Percentiles rank a stretch among this genome's conserved stretches.
Evolutionary conservation across 2,888 invertebrate species (phyloP).

Genomic region (Onchidella celtica): DNA sequence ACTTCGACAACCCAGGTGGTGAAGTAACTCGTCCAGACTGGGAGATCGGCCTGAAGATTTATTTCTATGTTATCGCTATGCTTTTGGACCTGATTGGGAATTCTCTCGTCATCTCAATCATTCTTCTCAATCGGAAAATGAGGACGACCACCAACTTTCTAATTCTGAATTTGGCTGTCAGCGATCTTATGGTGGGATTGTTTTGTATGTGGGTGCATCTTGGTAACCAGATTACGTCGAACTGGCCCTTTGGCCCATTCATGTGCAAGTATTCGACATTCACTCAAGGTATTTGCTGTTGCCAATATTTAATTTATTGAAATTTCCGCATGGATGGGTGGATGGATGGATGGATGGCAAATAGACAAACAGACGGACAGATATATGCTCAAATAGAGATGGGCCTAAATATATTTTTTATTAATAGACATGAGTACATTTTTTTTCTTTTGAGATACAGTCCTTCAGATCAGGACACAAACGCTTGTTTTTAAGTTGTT

Average conservation of each 20-base stretch:
- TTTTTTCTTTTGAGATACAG: no score
- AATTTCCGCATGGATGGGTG: not conserved
- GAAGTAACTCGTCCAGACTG: not conserved
- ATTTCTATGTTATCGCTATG: constrained; percentile 69
- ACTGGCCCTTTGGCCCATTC: constrained; percentile 71
- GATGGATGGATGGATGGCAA: not conserved
- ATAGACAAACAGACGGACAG: not conserved
- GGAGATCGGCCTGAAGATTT: constrained; percentile 66
- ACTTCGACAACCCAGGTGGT: no score
- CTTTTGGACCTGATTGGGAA: constrained; percentile 71
- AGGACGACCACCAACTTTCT: constrained; percentile 69
- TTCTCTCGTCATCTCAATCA: constrained; percentile 66
- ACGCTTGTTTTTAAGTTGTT: no score
- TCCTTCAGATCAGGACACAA: no score
- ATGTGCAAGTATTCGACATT: constrained; percentile 73
- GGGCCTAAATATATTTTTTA: no score
- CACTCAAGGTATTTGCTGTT: constrained; percentile 67
- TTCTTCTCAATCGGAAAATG: constrained; percentile 67
- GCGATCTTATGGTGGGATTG: constrained; percentile 71
- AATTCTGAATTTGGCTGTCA: constrained; percentile 71
- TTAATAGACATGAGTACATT: no score
- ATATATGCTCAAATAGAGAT: no score
- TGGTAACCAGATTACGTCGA: constrained; percentile 65
- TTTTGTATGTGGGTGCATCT: constrained; percentile 77
- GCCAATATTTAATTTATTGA: not conserved